These are phyloP conservation scores for Azorinus chamasolen DNA, from an alignment of 2,888 invertebrate genomes.

Conservation along the genomic window DNA sequence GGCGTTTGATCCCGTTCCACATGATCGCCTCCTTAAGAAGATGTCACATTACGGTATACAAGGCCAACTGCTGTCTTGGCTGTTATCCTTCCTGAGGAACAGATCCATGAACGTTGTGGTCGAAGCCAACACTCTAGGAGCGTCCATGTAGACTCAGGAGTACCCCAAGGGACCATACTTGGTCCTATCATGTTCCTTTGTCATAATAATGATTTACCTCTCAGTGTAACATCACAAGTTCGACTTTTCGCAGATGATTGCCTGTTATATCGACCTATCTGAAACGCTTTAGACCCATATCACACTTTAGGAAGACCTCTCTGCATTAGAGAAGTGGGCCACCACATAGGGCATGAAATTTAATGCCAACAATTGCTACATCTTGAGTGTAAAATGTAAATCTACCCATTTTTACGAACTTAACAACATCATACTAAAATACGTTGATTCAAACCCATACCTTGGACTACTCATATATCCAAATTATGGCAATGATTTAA, in stretches of 20 bases:
- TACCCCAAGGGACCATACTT: conserved; percentile 21
- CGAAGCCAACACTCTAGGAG: conserved; percentile 10
- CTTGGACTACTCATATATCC: neutral
- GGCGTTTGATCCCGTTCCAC: conserved; percentile 26
- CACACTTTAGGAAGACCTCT: neutral
- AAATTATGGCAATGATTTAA: too few relatives aligned
- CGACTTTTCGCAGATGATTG: neutral
- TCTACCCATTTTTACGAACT: neutral
- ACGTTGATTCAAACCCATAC: neutral
- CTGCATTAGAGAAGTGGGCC: too few relatives aligned
- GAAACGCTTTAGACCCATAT: neutral
- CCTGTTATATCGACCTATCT: neutral
- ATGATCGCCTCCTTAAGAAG: conserved; percentile 15
- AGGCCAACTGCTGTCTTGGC: conserved; percentile 17
- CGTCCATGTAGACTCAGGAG: conserved; percentile 14
- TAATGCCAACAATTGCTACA: neutral
- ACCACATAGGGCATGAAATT: conserved; percentile 1
- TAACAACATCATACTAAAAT: neutral
- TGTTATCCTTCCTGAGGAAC: conserved; percentile 23
- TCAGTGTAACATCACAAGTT: too few relatives aligned
- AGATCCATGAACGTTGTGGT: conserved; percentile 18
- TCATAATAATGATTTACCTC: too few relatives aligned
- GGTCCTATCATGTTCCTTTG: too few relatives aligned
- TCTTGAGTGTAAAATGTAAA: neutral
- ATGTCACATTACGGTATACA: conserved; percentile 22